Percentiles rank a stretch among this genome's conserved stretches.
Evolutionary conservation across 1,140 invertebrate species (phyloP).

Genomic region (Acromyrmex heyeri): DNA sequence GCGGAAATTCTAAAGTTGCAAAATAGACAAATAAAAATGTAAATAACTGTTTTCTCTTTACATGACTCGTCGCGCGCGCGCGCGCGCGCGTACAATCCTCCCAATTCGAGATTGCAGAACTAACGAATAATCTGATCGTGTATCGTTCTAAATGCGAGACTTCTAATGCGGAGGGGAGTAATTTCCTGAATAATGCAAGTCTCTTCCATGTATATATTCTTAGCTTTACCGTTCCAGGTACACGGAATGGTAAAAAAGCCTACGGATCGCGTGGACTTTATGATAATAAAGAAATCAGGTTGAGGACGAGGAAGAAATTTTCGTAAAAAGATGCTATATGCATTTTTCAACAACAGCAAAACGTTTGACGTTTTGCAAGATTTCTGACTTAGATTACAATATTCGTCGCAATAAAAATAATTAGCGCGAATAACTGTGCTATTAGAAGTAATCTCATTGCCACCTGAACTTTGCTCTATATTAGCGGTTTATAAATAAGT

Average conservation of each 20-base stretch:
- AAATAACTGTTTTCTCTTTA: constrained; percentile 18
- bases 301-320: constrained; percentile 3
- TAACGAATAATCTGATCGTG: constrained; percentile 40
- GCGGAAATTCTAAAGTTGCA: background rate
- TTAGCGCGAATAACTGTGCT: background rate
- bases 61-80: no score
- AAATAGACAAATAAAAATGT: constrained; percentile 27
- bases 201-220: constrained; percentile 35
- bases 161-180: constrained; percentile 46
- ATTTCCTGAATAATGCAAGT: constrained; percentile 62
- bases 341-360: constrained; percentile 7
- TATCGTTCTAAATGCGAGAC: constrained; percentile 49
- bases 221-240: constrained; percentile 51
- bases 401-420: constrained; percentile 21
- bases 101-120: constrained; percentile 30
- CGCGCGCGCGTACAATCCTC: constrained; percentile 24
- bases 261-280: constrained; percentile 30
- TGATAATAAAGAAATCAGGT: constrained; percentile 48
- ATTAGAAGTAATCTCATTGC: constrained; percentile 50
- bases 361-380: constrained; percentile 20
- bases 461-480: constrained; percentile 60
- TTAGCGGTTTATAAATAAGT: constrained; percentile 59
- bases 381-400: constrained; percentile 21
- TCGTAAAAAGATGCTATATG: constrained; percentile 13
- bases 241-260: constrained; percentile 46